Base-by-base conservation (phyloP, 1,140 invertebrate species). In the Trachymyrmex cornetzi region DNA sequence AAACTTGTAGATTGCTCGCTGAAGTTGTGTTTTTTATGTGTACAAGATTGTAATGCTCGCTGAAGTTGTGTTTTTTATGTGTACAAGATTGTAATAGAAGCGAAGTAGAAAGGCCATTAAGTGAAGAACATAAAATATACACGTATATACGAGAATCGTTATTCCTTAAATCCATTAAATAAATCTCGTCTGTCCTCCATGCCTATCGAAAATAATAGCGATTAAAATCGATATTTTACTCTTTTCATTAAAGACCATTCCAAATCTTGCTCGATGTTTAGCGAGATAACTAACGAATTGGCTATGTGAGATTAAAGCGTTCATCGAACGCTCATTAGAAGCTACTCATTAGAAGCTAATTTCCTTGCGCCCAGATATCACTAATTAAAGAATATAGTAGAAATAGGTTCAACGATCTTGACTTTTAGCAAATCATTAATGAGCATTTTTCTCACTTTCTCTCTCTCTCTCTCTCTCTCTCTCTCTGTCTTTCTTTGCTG, bases 331-430 rank as follows among this genome's bases (percentile, higher is more conserved):
- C 59, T 86, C 66, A 61, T 75, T 87, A 77, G 71, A 63, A 89
- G 69, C 69, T 89, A 89, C 59, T 86, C 66, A 61, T 75, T 87
- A 77, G 71, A 63, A 89, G 69, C 69, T 89, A 89, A 89, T 89
- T 86, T 66, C 19, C 9, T 59, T 16, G 53, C n/a, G 2, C 24
- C 27, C 38, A 53, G 63, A n/a, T 69, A 24, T 61, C 27, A n/a
- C 22, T 89, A 77, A 89, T 87, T 77, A 44, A 61, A 27, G 4
- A 30, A 34, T 22, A 19, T 44, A 3, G 1, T 11, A 34, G 61
- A 77, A 89, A 81, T 19, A 38, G n/a, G 12, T 5, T 48, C 55
- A 11, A n/a, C 16, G 14, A 59, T 85, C 44, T 53, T 53, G 27
- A 7, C 30, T 71, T 3, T 3, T 19, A 24, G 16, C 19, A 74